Conservation (phyloP, 1,140 invertebrate species). For the Coptotermes formosanus region DNA sequence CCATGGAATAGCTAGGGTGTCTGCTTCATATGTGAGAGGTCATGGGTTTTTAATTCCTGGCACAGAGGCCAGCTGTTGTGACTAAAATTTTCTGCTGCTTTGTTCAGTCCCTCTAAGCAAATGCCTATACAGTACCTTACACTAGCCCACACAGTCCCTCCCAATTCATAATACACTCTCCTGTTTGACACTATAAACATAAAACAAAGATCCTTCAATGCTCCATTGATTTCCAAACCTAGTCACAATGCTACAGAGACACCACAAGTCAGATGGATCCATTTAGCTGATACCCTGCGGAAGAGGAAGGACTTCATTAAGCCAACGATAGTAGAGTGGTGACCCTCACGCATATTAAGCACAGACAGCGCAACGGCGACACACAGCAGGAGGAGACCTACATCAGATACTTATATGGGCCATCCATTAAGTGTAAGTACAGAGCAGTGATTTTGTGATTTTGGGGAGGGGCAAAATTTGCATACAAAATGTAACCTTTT, state of each 20-base stretch:
- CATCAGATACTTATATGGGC: neutral
- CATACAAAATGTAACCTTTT: neutral
- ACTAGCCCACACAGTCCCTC: too few species aligned
- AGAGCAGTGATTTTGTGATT: neutral
- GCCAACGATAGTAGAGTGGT: neutral
- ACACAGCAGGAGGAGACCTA: constrained; percentile 1
- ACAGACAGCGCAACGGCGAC: neutral
- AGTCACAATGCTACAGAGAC: neutral
- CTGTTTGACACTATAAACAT: too few species aligned
- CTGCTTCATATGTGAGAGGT: too few species aligned
- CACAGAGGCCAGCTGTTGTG: too few species aligned
- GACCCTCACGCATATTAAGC: neutral
- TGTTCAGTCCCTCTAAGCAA: too few species aligned
- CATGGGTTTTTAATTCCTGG: too few species aligned
- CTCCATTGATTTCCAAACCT: too few species aligned
- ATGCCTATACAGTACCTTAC: too few species aligned
- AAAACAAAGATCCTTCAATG: too few species aligned
- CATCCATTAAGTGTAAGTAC: neutral
- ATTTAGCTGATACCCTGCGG: neutral
- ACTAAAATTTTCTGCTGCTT: too few species aligned
- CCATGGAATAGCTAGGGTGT: too few species aligned
- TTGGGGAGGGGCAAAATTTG: neutral
- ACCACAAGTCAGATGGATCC: neutral
- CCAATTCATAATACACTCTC: too few species aligned
- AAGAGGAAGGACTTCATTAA: constrained; percentile 6